Conservation (phyloP, 2,797 vertebrate species). For the Hybognathus amarus region DNA sequence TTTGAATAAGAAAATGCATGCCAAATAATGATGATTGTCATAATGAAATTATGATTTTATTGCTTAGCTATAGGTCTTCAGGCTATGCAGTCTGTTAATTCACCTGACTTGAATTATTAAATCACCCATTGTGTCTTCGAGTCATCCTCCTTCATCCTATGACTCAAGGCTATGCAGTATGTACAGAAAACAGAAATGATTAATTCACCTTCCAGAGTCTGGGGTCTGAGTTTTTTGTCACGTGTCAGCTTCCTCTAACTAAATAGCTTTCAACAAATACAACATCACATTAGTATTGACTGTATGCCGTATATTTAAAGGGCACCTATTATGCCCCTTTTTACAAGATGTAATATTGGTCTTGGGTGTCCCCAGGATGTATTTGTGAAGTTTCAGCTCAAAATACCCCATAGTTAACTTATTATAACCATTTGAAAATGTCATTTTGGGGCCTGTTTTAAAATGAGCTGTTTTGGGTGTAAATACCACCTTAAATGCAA, state of each 20-base stretch:
- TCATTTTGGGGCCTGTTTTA: no score
- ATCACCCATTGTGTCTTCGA: neutral
- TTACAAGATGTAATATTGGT: no score
- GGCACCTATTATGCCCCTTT: no score
- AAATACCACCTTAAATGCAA: no score
- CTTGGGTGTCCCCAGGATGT: no score
- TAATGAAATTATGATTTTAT: neutral
- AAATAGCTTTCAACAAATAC: neutral
- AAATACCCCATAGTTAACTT: no score
- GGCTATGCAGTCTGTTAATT: neutral
- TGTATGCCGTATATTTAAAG: neutral
- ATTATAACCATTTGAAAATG: no score
- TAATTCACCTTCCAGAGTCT: neutral
- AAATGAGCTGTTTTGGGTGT: no score
- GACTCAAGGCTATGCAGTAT: neutral
- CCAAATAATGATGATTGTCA: no score
- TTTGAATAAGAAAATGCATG: neutral
- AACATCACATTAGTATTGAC: no score
- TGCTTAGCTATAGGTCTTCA: neutral
- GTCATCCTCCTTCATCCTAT: neutral
- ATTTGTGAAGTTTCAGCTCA: no score
- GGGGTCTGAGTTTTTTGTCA: neutral
- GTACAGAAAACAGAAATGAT: neutral
- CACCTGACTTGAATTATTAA: neutral
- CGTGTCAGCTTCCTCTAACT: neutral